Conservation (phyloP, 2,888 invertebrate species). For the Scaptomyza tumidula region DNA sequence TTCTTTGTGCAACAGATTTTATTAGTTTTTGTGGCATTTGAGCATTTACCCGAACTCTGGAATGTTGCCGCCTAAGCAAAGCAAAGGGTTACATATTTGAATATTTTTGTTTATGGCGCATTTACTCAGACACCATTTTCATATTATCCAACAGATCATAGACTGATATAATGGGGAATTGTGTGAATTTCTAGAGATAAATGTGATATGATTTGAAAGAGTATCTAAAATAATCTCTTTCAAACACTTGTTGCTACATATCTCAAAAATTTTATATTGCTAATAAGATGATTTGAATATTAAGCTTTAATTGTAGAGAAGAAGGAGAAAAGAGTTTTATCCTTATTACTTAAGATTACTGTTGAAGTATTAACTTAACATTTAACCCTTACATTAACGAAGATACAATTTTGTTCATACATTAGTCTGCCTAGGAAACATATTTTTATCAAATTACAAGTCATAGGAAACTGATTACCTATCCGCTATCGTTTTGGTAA, state of each 20-base stretch:
- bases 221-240: not conserved
- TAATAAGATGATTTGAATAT: too few species aligned
- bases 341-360: too few species aligned
- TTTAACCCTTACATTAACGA: too few species aligned
- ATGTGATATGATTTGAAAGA: not conserved
- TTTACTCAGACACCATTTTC: not conserved
- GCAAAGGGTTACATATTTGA: not conserved
- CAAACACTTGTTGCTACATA: not conserved
- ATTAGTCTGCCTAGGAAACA: too few species aligned
- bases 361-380: too few species aligned
- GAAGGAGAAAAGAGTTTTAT: too few species aligned
- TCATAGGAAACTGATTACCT: too few species aligned
- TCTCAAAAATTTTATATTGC: too few species aligned
- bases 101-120: constrained; percentile 1
- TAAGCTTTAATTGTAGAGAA: too few species aligned
- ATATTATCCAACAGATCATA: not conserved
- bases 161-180: too few species aligned
- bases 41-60: constrained; percentile 22
- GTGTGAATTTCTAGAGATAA: too few species aligned
- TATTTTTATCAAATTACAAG: not conserved
- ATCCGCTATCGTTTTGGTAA: not conserved
- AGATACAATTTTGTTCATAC: too few species aligned
- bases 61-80: constrained; percentile 33
- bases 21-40: constrained; percentile 28
- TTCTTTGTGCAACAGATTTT: constrained; percentile 18